These are phyloP conservation scores for Podiceps cristatus DNA, from an alignment of 2,113 vertebrate species.

Conservation along the genomic window DNA sequence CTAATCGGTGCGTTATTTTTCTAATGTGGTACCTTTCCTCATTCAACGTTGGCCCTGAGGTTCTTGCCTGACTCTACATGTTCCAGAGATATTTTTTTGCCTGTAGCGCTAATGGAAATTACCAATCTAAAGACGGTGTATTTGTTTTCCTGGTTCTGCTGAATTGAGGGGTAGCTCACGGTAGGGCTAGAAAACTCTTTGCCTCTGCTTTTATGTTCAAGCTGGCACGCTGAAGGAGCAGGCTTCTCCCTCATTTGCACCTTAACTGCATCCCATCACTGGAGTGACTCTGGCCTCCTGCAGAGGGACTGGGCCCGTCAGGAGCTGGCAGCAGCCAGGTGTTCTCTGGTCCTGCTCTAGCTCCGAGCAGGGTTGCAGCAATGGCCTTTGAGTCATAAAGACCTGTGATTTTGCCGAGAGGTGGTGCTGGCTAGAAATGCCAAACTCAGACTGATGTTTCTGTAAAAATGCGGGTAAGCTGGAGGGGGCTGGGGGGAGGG, in stretches of 20 bases:
- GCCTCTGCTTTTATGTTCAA: not conserved
- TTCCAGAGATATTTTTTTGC: not conserved
- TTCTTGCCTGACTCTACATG: not conserved
- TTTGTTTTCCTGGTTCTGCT: not conserved
- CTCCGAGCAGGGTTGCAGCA: not conserved
- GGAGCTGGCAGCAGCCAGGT: accelerated
- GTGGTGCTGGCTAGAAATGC: not conserved
- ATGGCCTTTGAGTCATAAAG: not conserved
- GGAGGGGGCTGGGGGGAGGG: not conserved
- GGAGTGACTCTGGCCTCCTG: not conserved
- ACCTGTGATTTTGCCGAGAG: not conserved
- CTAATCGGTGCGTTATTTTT: not conserved
- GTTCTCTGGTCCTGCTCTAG: not conserved
- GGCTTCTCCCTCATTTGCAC: not conserved
- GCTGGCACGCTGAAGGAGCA: not conserved
- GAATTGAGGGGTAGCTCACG: not conserved
- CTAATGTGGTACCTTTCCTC: not conserved
- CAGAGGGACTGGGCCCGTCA: not conserved
- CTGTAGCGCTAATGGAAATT: not conserved
- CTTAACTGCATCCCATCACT: not conserved
- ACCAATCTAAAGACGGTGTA: not conserved
- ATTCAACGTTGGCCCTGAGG: not conserved
- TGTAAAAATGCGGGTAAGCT: not conserved
- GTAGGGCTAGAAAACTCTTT: not conserved
- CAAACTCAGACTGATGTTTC: not conserved